Evolutionary conservation across 35 echinoderm and acorn worm species (phyloP).

Genomic region (Chiridota heheva): DNA sequence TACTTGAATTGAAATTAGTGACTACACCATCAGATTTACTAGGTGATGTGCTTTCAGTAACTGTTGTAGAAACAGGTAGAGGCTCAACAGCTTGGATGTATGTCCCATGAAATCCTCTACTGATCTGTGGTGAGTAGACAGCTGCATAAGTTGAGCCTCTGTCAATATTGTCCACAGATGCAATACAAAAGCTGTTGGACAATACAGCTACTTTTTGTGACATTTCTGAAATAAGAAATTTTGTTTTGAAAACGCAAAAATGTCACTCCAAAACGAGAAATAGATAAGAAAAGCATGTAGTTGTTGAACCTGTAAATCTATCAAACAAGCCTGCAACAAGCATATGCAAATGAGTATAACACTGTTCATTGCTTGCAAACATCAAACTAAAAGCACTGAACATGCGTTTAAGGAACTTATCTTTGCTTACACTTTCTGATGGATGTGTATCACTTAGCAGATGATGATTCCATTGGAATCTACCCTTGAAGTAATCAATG

Average conservation of each 20-base stretch:
- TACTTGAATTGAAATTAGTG: neutral
- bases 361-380: neutral
- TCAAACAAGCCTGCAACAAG: conserved; percentile 11
- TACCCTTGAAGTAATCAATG: too few species aligned
- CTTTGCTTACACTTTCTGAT: neutral
- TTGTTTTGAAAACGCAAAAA: neutral
- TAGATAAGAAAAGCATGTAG: neutral
- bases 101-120: conserved; percentile 37
- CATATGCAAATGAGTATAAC: neutral
- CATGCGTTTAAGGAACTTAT: neutral
- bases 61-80: neutral
- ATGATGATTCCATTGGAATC: too few species aligned
- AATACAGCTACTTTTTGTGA: neutral
- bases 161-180: conserved; percentile 38
- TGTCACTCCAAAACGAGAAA: neutral
- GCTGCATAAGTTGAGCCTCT: neutral
- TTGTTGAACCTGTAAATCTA: conserved; percentile 6
- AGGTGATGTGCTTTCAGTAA: neutral
- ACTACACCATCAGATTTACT: neutral
- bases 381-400: neutral
- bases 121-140: neutral
- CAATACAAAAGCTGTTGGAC: neutral
- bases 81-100: conserved; percentile 41
- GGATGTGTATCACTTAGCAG: too few species aligned
- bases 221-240: neutral